Evolutionary conservation across 2,888 invertebrate species (phyloP), one percentile per base, ranked within the genome.

Genomic region (Bruchidius siliquastri): DNA sequence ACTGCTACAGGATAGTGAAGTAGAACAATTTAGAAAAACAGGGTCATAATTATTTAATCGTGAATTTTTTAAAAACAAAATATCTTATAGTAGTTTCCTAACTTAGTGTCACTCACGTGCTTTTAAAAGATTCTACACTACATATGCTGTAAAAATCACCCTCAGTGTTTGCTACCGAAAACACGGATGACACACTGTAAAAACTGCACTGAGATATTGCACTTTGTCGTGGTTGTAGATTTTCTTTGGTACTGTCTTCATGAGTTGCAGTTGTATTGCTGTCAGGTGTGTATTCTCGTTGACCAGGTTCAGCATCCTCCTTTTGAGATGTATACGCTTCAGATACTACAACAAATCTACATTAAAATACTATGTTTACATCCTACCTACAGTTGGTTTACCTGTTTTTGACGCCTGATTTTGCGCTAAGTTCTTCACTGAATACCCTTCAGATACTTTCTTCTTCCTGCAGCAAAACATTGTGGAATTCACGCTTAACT

Each of bases 111-210:
- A 49, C 49, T 68, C 22, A 68, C 21, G 68, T 21, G 22, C 68
- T 68, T 22, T 68, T 68, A 13, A 68, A 68, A 21, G 68, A 68
- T 10, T 68, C 68, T 68, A 8, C 68, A 68, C 68, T 68, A 21
- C 68, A 68, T 68, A 68, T 21, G 20, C 68, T 68, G 68, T 68
- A 68, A 68, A 68, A 68, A 68, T 68, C 68, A 10, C 68, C 68
- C 10, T 68, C 68, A n/a, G 21, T 22, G 22, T 68, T 68, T 21
- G 68, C 22, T 21, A 68, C 68, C 10, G 68, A 68, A 21, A 13
- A 68, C 22, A 68, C 22, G 1, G 68, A 68, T 68, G 8, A 1
- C 0, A 68, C 20, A 68, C 68, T 68, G 13, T 21, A 68, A 22
- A 68, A 68, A 68, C 68, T 68, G 21, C 21, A 68, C 68, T 21